phyloP scores from a whole-genome alignment of 2,888 invertebrate genomes.

The Phaedon cochleariae region DNA sequence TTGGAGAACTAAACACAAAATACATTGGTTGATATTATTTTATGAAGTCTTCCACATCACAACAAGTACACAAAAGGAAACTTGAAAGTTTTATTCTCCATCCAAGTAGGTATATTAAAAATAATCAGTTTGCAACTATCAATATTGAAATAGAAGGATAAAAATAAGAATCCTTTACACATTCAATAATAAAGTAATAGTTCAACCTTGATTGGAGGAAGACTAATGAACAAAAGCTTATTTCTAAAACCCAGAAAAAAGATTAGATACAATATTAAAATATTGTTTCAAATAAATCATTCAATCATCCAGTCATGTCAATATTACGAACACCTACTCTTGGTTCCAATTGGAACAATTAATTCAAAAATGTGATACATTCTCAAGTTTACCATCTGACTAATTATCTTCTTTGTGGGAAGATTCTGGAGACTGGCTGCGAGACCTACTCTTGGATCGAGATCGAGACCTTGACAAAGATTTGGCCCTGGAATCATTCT shows the following conservation, averaged over 20 bases:
- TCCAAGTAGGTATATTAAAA: background rate
- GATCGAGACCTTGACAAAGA: constrained; percentile 64
- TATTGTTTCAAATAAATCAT: background rate
- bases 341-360: background rate
- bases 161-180: background rate
- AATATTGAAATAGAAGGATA: background rate
- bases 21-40: background rate
- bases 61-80: background rate
- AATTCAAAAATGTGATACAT: background rate
- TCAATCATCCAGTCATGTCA: background rate
- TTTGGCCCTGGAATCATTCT: constrained; percentile 58
- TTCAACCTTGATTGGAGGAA: background rate
- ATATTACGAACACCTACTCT: background rate
- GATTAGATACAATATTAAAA: too few relatives aligned
- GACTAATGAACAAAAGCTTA: background rate
- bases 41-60: background rate
- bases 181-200: background rate
- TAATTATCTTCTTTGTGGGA: constrained; percentile 17
- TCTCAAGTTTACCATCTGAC: background rate
- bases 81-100: background rate
- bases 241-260: background rate
- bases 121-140: background rate
- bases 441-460: constrained; percentile 24
- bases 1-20: background rate
- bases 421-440: constrained; percentile 19